Conservation (phyloP, 2,113 vertebrate species). For the Canis aureus region DNA sequence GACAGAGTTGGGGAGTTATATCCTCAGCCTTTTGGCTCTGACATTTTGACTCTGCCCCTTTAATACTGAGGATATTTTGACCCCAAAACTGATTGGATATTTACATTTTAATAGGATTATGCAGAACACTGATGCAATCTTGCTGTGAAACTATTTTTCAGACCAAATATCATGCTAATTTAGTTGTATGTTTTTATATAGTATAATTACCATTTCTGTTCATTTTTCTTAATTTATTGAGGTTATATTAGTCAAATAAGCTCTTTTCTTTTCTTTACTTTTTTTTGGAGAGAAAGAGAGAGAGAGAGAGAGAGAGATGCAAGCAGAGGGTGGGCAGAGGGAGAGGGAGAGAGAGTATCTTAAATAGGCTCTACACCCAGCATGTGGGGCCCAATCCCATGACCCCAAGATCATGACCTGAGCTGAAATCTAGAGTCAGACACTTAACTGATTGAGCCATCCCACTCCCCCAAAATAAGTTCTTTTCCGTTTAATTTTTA, state of each 20-base stretch:
- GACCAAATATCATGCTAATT: background rate
- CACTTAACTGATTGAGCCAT: background rate
- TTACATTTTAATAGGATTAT: conserved; percentile 25
- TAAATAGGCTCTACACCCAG: background rate
- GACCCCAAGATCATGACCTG: background rate
- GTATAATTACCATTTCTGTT: background rate
- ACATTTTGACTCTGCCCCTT: background rate
- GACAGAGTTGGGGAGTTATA: accelerated
- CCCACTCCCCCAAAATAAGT: background rate
- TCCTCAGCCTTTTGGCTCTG: background rate
- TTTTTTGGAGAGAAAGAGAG: background rate
- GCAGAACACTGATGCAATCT: background rate
- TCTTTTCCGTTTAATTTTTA: conserved; percentile 32
- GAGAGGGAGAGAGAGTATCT: background rate
- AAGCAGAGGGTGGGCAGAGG: background rate
- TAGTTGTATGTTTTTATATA: background rate
- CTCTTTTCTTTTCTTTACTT: background rate
- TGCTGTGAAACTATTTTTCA: conserved; percentile 34
- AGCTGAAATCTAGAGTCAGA: background rate
- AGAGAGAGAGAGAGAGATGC: background rate
- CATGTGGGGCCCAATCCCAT: background rate
- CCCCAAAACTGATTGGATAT: background rate
- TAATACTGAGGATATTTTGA: background rate
- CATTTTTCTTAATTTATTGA: background rate
- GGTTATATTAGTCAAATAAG: background rate